A percentile compares a stretch with the other conserved stretches of the same genome.
These are phyloP conservation scores for Argyresthia albistria DNA, from an alignment of 2,888 invertebrate species.

Conservation along the genomic window DNA sequence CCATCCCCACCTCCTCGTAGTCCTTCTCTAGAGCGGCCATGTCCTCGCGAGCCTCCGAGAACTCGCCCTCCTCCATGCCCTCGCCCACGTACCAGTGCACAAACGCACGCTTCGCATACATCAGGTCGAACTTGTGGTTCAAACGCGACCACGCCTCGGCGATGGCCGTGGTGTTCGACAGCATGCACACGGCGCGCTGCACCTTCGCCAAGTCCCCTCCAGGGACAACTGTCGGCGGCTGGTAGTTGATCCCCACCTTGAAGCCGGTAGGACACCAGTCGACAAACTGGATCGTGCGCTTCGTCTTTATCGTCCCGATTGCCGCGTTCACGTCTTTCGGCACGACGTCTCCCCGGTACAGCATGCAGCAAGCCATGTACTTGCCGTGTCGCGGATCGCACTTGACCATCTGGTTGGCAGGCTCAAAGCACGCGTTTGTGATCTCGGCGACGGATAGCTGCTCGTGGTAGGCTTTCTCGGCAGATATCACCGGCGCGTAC, in stretches of 20 bases:
- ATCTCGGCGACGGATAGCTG: constrained; percentile 93
- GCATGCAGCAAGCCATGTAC: constrained; percentile 96
- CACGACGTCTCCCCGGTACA: constrained; percentile 94
- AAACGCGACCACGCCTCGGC: constrained; percentile 98
- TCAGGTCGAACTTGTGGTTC: constrained; percentile 95
- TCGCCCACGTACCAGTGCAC: constrained; percentile 95
- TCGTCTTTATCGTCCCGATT: constrained; percentile 94
- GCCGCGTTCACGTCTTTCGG: constrained; percentile 96
- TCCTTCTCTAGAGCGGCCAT: constrained; percentile 84
- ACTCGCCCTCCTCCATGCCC: constrained; percentile 90
- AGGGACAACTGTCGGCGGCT: constrained; percentile 88
- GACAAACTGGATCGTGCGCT: constrained; percentile 93
- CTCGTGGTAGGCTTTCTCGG: constrained; percentile 95
- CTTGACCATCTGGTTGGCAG: constrained; percentile 95
- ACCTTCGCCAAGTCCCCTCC: constrained; percentile 94
- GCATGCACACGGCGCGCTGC: constrained; percentile 95
- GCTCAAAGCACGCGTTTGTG: constrained; percentile 95
- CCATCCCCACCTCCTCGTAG: constrained; percentile 90
- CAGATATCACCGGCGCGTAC: constrained; percentile 92
- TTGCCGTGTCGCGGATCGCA: constrained; percentile 93
- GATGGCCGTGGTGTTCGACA: constrained; percentile 97
- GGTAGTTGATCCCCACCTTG: constrained; percentile 90
- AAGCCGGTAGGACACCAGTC: constrained; percentile 90
- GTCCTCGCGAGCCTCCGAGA: constrained; percentile 81
- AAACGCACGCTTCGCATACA: constrained; percentile 97